These are phyloP conservation scores for Sebastes trivittatus DNA, from an alignment of 2,797 vertebrate genomes.

Conservation along the genomic window DNA sequence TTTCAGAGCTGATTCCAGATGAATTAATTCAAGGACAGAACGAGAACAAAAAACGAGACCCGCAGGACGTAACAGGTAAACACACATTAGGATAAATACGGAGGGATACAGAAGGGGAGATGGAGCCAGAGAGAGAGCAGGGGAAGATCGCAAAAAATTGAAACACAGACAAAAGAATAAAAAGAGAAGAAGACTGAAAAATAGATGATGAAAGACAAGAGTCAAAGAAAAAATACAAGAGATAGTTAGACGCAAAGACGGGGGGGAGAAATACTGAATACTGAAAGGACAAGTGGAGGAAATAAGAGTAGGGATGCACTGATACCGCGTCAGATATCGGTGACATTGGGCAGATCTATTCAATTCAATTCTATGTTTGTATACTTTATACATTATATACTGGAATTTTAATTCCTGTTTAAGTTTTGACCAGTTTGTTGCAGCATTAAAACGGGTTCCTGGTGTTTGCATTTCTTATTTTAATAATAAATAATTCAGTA, in stretches of 20 bases:
- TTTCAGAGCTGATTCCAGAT: constrained; percentile 41
- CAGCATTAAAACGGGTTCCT: no score
- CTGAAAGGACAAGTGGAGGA: background rate
- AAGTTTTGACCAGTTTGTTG: no score
- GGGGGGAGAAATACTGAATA: background rate
- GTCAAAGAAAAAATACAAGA: background rate
- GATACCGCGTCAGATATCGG: no score
- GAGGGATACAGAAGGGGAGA: background rate
- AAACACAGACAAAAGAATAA: background rate
- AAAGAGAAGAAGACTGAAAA: background rate
- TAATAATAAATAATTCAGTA: no score
- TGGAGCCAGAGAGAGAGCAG: background rate
- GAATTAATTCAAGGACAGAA: constrained; percentile 58
- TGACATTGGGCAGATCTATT: no score
- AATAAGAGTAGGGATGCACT: no score
- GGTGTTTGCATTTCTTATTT: no score
- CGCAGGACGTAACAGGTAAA: constrained; percentile 41
- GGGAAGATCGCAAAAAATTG: background rate
- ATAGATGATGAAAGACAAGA: background rate
- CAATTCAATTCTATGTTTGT: no score
- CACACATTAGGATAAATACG: constrained; percentile 33
- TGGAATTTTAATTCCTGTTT: no score
- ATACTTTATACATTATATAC: no score
- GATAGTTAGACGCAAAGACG: background rate
- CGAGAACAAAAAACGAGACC: constrained; percentile 30